Conservation (phyloP, 2,888 invertebrate species). For the Mythimna vitellina region DNA sequence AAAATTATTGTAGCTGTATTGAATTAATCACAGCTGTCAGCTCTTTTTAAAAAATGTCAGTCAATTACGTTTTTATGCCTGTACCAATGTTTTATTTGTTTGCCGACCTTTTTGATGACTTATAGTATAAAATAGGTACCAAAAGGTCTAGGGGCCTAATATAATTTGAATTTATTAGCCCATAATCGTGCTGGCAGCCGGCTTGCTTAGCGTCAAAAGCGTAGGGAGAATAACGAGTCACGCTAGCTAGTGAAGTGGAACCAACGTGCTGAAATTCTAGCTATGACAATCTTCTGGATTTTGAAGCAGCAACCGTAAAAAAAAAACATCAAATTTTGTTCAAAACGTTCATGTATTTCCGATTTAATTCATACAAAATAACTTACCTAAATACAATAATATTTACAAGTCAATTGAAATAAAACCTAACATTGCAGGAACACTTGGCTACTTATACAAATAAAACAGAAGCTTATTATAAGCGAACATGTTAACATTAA, state of each 20-base stretch:
- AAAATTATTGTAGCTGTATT: constrained; percentile 27
- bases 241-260: too few relatives aligned
- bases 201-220: too few relatives aligned
- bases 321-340: constrained; percentile 7
- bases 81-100: neutral
- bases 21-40: constrained; percentile 31
- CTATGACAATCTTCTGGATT: neutral
- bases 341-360: constrained; percentile 48
- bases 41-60: constrained; percentile 44
- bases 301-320: neutral
- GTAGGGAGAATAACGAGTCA: too few relatives aligned
- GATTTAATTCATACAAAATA: constrained; percentile 47
- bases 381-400: constrained; percentile 49
- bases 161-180: too few relatives aligned
- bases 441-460: constrained; percentile 16
- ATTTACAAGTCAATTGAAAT: constrained; percentile 56
- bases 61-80: neutral
- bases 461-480: neutral
- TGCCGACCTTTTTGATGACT: neutral
- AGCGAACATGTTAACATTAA: constrained; percentile 17
- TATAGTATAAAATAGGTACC: too few relatives aligned
- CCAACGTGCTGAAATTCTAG: too few relatives aligned
- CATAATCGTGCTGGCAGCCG: too few relatives aligned
- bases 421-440: constrained; percentile 26
- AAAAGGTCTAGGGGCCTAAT: too few relatives aligned